Percentiles rank a stretch among this genome's conserved stretches.
These are phyloP conservation scores for Hyles euphorbiae DNA, from an alignment of 1,140 invertebrate genomes.

Conservation along the genomic window DNA sequence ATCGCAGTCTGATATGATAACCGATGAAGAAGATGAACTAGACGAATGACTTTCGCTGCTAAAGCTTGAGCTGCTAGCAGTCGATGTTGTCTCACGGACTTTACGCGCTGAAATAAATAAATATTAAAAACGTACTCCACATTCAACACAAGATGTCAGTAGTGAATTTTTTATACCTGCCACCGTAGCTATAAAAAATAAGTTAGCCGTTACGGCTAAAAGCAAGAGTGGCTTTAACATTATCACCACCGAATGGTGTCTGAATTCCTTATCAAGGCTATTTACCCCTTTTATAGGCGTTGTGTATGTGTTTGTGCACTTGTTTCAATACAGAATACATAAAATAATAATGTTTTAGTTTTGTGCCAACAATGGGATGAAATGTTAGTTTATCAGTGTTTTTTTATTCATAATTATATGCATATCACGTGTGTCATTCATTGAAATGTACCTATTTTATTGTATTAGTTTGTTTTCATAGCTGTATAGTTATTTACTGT, in stretches of 20 bases:
- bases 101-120: no score
- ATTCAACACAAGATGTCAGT: no score
- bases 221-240: slow-evolving; percentile 16
- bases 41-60: no score
- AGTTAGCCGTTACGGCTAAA: slow-evolving; percentile 4
- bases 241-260: slow-evolving; percentile 5
- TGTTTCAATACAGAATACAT: slow-evolving; percentile 17
- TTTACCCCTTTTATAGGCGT: slow-evolving; percentile 18
- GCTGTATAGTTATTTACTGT: no score
- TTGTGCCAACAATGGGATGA: background rate
- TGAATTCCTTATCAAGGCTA: slow-evolving; percentile 11
- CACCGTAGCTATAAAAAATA: slow-evolving; percentile 5
- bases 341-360: slow-evolving; percentile 8
- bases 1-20: no score
- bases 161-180: slow-evolving; percentile 7
- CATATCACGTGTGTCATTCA: background rate
- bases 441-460: no score
- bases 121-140: no score
- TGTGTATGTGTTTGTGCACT: slow-evolving; percentile 16
- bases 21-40: no score
- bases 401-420: background rate
- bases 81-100: no score
- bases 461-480: no score
- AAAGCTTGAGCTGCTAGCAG: no score
- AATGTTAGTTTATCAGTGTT: background rate